Conservation (phyloP, 2,888 invertebrate genomes). For the Drosophila dives region DNA sequence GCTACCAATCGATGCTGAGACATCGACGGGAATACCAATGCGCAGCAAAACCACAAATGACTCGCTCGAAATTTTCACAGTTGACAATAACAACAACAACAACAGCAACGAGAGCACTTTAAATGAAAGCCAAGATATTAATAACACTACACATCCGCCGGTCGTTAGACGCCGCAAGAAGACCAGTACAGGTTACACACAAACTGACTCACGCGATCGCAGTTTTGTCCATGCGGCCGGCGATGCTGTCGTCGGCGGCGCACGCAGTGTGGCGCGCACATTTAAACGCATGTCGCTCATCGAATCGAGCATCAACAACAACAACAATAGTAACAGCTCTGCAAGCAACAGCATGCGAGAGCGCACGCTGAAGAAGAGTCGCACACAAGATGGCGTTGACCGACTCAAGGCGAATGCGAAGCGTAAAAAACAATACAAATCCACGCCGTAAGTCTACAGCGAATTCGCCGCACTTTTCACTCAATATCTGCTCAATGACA, state of each 20-base stretch:
- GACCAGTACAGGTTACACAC: slow-evolving; percentile 3
- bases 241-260: slow-evolving; percentile 59
- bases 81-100: slow-evolving; percentile 17
- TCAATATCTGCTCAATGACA: background rate
- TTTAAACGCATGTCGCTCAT: slow-evolving; percentile 65
- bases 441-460: slow-evolving; percentile 59
- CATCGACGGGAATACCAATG: background rate
- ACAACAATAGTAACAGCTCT: background rate
- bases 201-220: slow-evolving; percentile 42
- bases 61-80: background rate
- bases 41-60: slow-evolving; percentile 1
- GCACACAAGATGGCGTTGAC: slow-evolving; percentile 36
- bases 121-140: slow-evolving; percentile 23
- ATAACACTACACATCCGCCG: slow-evolving; percentile 33
- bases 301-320: slow-evolving; percentile 50
- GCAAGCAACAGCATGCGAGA: slow-evolving; percentile 18
- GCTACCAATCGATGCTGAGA: background rate
- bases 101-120: slow-evolving; percentile 3
- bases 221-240: slow-evolving; percentile 48
- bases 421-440: slow-evolving; percentile 51
- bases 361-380: slow-evolving; percentile 27
- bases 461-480: background rate
- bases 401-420: slow-evolving; percentile 36
- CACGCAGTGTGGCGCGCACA: slow-evolving; percentile 57
- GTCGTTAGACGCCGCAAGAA: slow-evolving; percentile 45